Base-by-base conservation (phyloP, 2,113 vertebrate species). In the Zosterops borbonicus region DNA sequence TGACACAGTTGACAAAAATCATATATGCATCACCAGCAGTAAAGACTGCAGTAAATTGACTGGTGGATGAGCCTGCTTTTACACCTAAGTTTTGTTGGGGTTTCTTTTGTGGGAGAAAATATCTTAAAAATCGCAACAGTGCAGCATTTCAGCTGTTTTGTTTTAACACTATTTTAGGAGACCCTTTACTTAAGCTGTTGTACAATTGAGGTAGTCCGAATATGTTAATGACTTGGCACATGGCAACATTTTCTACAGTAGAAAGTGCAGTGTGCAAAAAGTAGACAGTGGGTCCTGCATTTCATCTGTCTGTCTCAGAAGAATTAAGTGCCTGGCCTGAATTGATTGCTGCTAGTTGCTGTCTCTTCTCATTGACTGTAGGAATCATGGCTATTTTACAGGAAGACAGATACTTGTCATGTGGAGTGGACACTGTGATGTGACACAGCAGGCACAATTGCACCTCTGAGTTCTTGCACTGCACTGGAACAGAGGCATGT, bases 371-470 rank as follows among this genome's bases (percentile, higher is more conserved):
- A 12, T 9, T 65, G 75, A 24, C 23, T 62, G 0, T n/a, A 47
- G 44, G 58, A 21, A 13, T 87, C 13, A 4, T 21, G 24, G 49
- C 10, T 60, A 2, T 69, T 56, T 44, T 50, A 4, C 50, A 78
- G 52, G 55, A 60, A 81, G 12, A 31, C 37, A 21, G 5, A 9
- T 58, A 27, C 46, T 29, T 85, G 31, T 49, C 29, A 3, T 15
- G 9, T 53, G 27, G 63, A 17, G 42, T 5, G 37, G 39, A 29
- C 37, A 14, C 23, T 3, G 8, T 0, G 0, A 0, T 28, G 3
- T 21, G 33, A 31, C 35, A 53, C 5, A 4, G 53, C 60, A 64
- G 53, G 46, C 67, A 46, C 22, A 65, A n/a, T 25, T 78, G 37
- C 65, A 47, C 18, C 2, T 79, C 31, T 64, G 19, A 49, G 8